Conservation (phyloP, 2,888 invertebrate genomes). For the Cheilosia grossa region DNA sequence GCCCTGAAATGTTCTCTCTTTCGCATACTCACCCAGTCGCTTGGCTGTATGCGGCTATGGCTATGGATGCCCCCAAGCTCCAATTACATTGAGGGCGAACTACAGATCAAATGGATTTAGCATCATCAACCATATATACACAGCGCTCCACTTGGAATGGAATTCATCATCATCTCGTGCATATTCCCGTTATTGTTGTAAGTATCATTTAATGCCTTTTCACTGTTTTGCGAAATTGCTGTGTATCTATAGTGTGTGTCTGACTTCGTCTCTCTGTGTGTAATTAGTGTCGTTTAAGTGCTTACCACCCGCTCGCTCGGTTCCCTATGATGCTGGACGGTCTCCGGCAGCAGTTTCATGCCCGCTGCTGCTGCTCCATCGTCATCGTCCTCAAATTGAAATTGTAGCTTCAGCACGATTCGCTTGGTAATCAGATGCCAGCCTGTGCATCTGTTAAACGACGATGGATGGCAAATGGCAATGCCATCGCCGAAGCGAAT, state of each 20-base stretch:
- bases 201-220: constrained; percentile 71
- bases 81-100: constrained; percentile 27
- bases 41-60: no score
- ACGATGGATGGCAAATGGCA: constrained; percentile 41
- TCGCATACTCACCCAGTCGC: neutral
- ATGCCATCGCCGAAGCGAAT: constrained; percentile 34
- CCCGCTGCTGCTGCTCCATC: constrained; percentile 1
- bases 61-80: neutral
- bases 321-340: constrained; percentile 30
- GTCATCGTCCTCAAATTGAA: constrained; percentile 3
- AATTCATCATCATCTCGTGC: constrained; percentile 49
- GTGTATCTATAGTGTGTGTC: constrained; percentile 26
- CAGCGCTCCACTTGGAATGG: constrained; percentile 25
- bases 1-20: constrained; percentile 46
- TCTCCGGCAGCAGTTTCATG: neutral
- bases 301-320: constrained; percentile 45
- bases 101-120: constrained; percentile 39
- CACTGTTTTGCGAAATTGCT: constrained; percentile 66
- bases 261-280: constrained; percentile 44
- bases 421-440: constrained; percentile 59
- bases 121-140: constrained; percentile 11
- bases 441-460: constrained; percentile 67
- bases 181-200: constrained; percentile 66
- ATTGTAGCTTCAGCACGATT: constrained; percentile 13
- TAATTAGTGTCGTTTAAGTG: constrained; percentile 74